phyloP scores from a whole-genome alignment of 2,113 vertebrate genomes.

The Prochilodus magdalenae region DNA sequence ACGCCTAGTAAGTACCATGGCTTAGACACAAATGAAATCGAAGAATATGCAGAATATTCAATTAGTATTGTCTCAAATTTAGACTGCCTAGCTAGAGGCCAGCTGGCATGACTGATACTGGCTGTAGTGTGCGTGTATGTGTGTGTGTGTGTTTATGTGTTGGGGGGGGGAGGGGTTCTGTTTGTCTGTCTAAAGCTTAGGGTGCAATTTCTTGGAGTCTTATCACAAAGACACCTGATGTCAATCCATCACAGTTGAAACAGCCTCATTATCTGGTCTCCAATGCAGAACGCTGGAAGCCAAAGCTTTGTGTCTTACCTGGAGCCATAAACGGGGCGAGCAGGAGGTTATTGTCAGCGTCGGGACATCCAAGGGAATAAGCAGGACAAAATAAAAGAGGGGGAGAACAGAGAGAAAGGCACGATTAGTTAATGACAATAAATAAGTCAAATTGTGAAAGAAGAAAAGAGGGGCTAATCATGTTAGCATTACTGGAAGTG shows the following conservation, averaged over 20 bases:
- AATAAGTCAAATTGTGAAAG: constrained; percentile 37
- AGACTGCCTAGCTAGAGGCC: constrained; percentile 15
- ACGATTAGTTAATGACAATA: constrained; percentile 50
- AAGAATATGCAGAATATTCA: constrained; percentile 19
- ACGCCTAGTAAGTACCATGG: not conserved
- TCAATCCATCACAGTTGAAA: constrained; percentile 44
- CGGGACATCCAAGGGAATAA: constrained; percentile 10
- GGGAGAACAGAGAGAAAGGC: constrained; percentile 24
- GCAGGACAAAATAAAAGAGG: constrained; percentile 12
- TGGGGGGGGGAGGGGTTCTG: too few relatives aligned
- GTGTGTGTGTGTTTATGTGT: constrained; percentile 31
- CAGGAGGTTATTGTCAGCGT: constrained; percentile 14
- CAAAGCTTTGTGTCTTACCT: constrained; percentile 51
- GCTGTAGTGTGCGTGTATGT: not conserved
- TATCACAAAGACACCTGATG: constrained; percentile 41
- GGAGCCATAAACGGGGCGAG: constrained; percentile 27
- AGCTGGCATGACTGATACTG: constrained; percentile 37
- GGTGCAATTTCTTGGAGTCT: constrained; percentile 30
- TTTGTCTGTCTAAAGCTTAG: constrained; percentile 33
- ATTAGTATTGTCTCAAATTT: constrained; percentile 13
- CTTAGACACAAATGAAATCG: not conserved
- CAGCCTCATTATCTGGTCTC: constrained; percentile 35
- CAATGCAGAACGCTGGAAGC: constrained; percentile 20
- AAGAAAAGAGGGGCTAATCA: constrained; percentile 41
- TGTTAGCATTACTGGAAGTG: constrained; percentile 15